Base-by-base conservation (phyloP, 2,797 vertebrate species). In the Rhyacichthys aspro region DNA sequence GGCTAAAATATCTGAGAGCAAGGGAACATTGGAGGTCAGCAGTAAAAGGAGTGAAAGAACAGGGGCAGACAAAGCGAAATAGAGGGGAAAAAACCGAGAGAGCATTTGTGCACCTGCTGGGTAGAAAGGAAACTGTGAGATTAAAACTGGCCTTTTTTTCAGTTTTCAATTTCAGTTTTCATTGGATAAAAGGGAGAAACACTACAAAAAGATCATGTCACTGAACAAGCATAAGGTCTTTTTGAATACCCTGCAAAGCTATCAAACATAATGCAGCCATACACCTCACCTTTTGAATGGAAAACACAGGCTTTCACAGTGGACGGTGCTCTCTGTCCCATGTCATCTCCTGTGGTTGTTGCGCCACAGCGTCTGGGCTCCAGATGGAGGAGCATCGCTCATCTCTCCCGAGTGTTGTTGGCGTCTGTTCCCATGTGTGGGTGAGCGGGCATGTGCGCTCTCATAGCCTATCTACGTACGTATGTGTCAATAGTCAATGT, bases 341-440 rank as follows among this genome's bases (percentile, higher is more conserved):
- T 60, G 32, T 63, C 59, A 28, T 32, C 49, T 56, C 50, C 43
- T 28, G 67, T 59, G 53, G 53, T 77, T 16, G n/a, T 37, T 42
- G 16, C 36, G 79, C 79, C 67, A 69, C 52, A 39, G 56, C 49
- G 66, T 72, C 55, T 72, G 74, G 3, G 32, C 56, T 46, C 70
- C 86, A 87, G 84, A 84, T 83, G 83, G 83, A 83, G 37, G 28
- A 64, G 55, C 72, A 49, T 70, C 1, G 23, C 57, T 81, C 73
- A 65, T 70, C 65, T 59, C 74, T 41, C 15, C 8, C 18, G 32
- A 61, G 57, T 44, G 63, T 57, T 67, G 48, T 60, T 37, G 47
- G 5, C 41, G 23, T 72, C 66, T 79, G 63, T 59, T 54, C 8
- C 15, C 32, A 3, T 42, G 72, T 70, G 77, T 79, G 65, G 67